These are phyloP conservation scores for Eriosoma lanigerum DNA, from an alignment of 1,140 invertebrate genomes.

Conservation along the genomic window DNA sequence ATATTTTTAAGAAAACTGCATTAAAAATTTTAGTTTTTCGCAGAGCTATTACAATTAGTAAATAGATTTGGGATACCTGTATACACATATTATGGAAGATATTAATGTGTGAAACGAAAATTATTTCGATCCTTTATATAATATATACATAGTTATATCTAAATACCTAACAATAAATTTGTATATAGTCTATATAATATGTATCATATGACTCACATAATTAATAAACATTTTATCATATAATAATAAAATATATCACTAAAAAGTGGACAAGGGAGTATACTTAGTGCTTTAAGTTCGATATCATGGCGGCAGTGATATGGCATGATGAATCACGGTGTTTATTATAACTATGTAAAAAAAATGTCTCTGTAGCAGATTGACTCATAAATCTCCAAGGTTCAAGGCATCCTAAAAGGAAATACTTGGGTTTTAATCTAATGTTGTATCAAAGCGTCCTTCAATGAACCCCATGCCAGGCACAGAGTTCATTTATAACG, in stretches of 20 bases:
- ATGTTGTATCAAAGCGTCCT: constrained; percentile 37
- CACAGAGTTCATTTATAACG: constrained; percentile 32
- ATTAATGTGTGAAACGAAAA: too few species aligned
- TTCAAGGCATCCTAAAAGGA: constrained; percentile 47
- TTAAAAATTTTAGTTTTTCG: too few species aligned
- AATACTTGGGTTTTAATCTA: constrained; percentile 31
- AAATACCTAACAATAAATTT: too few species aligned
- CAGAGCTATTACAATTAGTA: too few species aligned
- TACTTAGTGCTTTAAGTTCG: not conserved
- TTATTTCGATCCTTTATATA: too few species aligned
- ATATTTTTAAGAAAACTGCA: too few species aligned
- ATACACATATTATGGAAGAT: too few species aligned
- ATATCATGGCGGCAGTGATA: not conserved
- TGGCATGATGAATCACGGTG: constrained; percentile 32
- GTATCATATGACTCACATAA: too few species aligned
- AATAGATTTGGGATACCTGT: too few species aligned
- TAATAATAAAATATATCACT: not conserved
- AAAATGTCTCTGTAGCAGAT: constrained; percentile 41
- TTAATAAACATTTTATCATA: too few species aligned
- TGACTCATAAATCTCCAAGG: constrained; percentile 41
- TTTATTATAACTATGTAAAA: constrained; percentile 29
- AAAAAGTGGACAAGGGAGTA: not conserved
- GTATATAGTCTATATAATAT: too few species aligned
- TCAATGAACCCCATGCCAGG: constrained; percentile 41
- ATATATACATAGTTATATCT: too few species aligned